These are phyloP conservation scores for Vollenhovia emeryi DNA, from an alignment of 1,140 invertebrate genomes.

Conservation along the genomic window DNA sequence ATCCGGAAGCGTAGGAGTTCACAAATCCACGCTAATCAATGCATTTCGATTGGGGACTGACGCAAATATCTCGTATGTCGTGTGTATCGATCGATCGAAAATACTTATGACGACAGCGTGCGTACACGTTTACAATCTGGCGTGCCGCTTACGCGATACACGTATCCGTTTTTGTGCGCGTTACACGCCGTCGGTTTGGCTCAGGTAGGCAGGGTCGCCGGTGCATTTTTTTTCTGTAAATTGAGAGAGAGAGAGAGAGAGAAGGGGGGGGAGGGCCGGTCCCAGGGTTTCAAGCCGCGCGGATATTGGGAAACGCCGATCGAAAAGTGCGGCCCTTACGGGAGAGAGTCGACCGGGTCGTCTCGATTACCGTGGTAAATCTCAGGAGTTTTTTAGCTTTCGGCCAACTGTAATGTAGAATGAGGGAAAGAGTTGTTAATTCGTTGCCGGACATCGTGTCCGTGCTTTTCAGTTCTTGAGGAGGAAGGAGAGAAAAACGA, in stretches of 20 bases:
- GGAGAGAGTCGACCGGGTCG: constrained; percentile 25
- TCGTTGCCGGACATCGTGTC: constrained; percentile 38
- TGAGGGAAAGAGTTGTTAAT: constrained; percentile 41
- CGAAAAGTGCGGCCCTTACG: constrained; percentile 46
- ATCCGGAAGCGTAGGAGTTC: neutral
- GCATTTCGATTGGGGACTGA: constrained; percentile 33
- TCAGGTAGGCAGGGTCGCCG: constrained; percentile 53
- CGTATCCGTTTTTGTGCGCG: constrained; percentile 26
- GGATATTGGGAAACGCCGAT: constrained; percentile 22
- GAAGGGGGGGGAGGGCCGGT: too few relatives aligned
- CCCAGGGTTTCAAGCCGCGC: neutral
- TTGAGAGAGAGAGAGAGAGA: neutral
- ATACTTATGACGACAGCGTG: constrained; percentile 44
- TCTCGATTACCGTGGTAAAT: constrained; percentile 40
- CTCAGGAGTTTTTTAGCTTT: constrained; percentile 31
- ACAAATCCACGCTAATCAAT: constrained; percentile 27
- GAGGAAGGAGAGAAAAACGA: neutral
- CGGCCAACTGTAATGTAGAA: constrained; percentile 34
- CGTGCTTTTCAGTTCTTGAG: neutral
- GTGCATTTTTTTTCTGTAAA: constrained; percentile 25
- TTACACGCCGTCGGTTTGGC: constrained; percentile 5
- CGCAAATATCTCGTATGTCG: constrained; percentile 2
- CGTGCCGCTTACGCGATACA: constrained; percentile 9
- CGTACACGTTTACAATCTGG: constrained; percentile 32
- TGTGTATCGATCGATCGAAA: constrained; percentile 52